Conservation (phyloP, 2,888 invertebrate genomes). For the Calephelis perditalis region DNA sequence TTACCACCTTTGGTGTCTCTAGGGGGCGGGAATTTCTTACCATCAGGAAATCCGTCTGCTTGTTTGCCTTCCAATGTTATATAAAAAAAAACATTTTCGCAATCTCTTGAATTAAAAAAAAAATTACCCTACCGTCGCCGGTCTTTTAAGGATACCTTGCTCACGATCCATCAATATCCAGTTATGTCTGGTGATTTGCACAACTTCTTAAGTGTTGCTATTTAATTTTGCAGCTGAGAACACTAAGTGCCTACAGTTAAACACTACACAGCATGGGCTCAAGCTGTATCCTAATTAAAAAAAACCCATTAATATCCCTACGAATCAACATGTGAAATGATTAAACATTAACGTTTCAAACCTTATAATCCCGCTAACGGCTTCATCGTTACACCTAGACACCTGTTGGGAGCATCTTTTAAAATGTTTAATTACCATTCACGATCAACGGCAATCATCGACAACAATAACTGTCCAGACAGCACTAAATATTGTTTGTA, state of each 20-base stretch:
- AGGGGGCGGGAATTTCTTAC: no score
- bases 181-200: no score
- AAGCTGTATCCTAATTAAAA: constrained; percentile 10
- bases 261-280: constrained; percentile 5
- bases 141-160: no score
- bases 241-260: not conserved
- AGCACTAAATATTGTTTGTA: constrained; percentile 76
- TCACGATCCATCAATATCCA: no score
- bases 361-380: constrained; percentile 33
- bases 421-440: constrained; percentile 53
- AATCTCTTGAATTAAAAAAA: no score
- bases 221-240: not conserved
- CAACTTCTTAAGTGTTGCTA: no score
- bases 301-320: not conserved
- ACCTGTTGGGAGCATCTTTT: constrained; percentile 55
- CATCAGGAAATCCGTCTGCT: no score
- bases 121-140: no score
- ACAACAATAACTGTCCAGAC: constrained; percentile 73
- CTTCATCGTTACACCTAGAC: constrained; percentile 37
- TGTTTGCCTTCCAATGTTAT: no score
- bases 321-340: constrained; percentile 6
- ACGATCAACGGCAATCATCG: constrained; percentile 71
- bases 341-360: constrained; percentile 16
- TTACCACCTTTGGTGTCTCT: no score
- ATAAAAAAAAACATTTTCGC: no score